Evolutionary conservation across 53 echinoderm and acorn worm species (phyloP).

Genomic region (Antedon mediterranea): DNA sequence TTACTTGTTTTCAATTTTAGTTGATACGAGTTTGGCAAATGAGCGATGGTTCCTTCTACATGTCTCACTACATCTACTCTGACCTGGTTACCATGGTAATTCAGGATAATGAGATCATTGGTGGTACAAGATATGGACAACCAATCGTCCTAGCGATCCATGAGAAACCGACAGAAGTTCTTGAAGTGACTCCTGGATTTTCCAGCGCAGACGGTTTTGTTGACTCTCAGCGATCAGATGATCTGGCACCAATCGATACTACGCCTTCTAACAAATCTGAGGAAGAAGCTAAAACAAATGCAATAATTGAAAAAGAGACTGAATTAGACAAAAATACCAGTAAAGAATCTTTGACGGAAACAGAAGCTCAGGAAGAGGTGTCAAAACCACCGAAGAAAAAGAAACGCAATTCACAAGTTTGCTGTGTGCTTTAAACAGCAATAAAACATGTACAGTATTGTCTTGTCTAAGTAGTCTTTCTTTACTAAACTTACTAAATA

Average conservation of each 20-base stretch:
- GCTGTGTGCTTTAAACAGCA: no score
- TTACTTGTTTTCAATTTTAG: conserved; percentile 8
- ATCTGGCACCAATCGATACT: background rate
- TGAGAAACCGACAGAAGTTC: background rate
- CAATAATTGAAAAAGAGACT: background rate
- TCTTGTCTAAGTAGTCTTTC: no score
- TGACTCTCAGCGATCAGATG: background rate
- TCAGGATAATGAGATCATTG: conserved; percentile 22
- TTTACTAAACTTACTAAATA: no score
- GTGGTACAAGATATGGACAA: conserved; percentile 48
- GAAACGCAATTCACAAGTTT: background rate
- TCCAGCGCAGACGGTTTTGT: background rate
- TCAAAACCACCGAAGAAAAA: background rate
- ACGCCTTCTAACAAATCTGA: background rate
- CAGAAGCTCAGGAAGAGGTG: background rate
- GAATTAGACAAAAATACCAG: background rate
- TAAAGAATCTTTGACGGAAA: background rate
- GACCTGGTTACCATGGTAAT: conserved; percentile 31
- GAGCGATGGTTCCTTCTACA: conserved; percentile 24
- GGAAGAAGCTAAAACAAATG: background rate
- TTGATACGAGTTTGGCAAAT: conserved; percentile 24
- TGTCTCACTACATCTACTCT: conserved; percentile 44
- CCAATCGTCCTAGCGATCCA: conserved; percentile 38
- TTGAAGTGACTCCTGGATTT: background rate
- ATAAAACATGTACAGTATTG: no score